Percentiles rank a stretch among this genome's conserved stretches.
Conservation (phyloP, 30 jellyfish, hydroid and myxozoan genomes). For the Turritopsis rubra region DNA sequence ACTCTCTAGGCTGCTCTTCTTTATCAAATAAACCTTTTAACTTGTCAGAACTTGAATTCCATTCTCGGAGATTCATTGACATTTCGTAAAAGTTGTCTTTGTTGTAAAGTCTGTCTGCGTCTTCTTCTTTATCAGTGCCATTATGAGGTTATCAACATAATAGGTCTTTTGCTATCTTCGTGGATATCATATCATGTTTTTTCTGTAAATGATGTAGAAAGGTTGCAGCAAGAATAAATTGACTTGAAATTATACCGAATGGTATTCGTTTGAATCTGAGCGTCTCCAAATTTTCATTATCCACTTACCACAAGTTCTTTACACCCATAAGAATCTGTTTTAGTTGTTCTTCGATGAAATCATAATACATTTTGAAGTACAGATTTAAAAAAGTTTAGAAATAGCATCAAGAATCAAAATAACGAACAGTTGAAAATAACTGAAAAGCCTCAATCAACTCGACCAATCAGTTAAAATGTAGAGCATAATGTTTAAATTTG, state of each 20-base stretch:
- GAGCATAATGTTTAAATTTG: too few relatives aligned
- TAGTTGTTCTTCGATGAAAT: too few relatives aligned
- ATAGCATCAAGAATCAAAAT: too few relatives aligned
- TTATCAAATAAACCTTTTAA: background rate
- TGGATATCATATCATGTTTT: background rate
- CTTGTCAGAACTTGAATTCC: slow-evolving; percentile 17
- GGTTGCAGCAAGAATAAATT: slow-evolving; percentile 6
- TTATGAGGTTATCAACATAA: slow-evolving; percentile 43
- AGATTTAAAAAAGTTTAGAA: too few relatives aligned
- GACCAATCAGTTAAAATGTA: too few relatives aligned
- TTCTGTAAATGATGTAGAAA: background rate
- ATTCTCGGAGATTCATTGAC: background rate
- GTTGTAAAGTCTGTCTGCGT: background rate
- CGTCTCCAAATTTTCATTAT: background rate
- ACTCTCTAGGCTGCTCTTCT: slow-evolving; percentile 11
- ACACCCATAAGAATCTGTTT: too few relatives aligned
- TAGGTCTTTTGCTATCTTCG: slow-evolving; percentile 17
- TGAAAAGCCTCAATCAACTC: too few relatives aligned
- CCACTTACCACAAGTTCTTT: too few relatives aligned
- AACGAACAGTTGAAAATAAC: too few relatives aligned
- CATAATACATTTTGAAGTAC: too few relatives aligned
- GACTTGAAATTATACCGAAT: slow-evolving; percentile 19
- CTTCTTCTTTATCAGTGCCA: slow-evolving; percentile 25
- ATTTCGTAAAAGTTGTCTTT: background rate
- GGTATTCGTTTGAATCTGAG: background rate